Conservation (phyloP, 2,888 invertebrate genomes). For the Sisyra nigra region DNA sequence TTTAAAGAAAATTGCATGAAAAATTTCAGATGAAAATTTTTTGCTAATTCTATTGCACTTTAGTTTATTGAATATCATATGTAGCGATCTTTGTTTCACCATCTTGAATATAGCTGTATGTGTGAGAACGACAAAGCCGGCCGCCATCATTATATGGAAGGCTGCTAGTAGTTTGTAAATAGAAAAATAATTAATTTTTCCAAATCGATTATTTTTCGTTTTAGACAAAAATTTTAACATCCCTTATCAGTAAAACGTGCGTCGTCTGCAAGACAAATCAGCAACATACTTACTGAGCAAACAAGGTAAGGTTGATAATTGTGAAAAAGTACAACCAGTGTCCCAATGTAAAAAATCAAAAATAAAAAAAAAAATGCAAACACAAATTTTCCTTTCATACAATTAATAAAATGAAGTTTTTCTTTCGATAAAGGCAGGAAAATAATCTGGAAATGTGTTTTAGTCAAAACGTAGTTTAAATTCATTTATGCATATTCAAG, state of each 20-base stretch:
- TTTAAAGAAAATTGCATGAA: too few relatives aligned
- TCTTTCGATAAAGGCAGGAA: conserved; percentile 2
- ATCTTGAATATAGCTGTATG: too few relatives aligned
- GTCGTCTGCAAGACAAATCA: conserved; percentile 1
- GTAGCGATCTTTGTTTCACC: too few relatives aligned
- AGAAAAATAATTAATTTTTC: neutral
- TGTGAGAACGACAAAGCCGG: conserved; percentile 6
- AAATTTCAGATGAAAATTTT: too few relatives aligned
- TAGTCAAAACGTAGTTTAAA: neutral
- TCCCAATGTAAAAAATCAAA: conserved; percentile 1
- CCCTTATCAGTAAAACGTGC: conserved; percentile 1
- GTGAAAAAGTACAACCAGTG: conserved; percentile 4
- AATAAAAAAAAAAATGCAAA: neutral
- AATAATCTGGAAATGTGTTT: neutral
- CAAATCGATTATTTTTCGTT: neutral
- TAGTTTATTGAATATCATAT: too few relatives aligned
- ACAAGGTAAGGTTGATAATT: conserved; percentile 9
- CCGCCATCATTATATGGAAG: conserved; percentile 8
- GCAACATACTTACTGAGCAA: conserved; percentile 4
- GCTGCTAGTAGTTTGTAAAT: neutral
- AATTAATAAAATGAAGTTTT: conserved; percentile 4
- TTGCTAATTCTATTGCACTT: too few relatives aligned
- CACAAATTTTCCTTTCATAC: conserved; percentile 1
- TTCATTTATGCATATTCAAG: neutral
- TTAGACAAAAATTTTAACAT: neutral